Percentiles rank a stretch among this genome's conserved stretches.
Evolutionary conservation across 2,113 vertebrate genomes (phyloP).

Genomic region (Gadus chalcogrammus): DNA sequence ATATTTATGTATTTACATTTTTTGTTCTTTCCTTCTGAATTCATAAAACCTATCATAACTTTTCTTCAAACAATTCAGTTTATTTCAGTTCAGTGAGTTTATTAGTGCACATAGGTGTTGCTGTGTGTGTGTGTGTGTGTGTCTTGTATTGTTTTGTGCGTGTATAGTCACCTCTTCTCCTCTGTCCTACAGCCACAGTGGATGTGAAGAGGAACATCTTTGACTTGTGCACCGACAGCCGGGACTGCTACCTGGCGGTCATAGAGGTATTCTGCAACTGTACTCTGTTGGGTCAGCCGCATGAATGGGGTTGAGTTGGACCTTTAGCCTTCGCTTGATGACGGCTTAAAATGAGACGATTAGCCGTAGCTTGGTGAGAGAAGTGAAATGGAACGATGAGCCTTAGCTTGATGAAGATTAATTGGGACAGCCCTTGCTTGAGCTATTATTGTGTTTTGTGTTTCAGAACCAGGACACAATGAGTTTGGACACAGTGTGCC

Average conservation of each 20-base stretch:
- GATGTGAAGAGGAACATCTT: constrained; percentile 97
- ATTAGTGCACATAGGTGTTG: background rate
- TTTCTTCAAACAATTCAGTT: too few relatives aligned
- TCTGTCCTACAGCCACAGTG: constrained; percentile 81
- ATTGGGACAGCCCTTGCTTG: too few relatives aligned
- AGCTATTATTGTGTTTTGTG: background rate
- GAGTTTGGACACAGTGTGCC: constrained; percentile 93
- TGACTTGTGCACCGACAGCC: constrained; percentile 93
- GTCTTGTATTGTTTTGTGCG: background rate
- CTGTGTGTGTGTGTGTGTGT: background rate
- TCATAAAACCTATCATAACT: too few relatives aligned
- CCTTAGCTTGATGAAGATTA: background rate
- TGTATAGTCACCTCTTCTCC: background rate
- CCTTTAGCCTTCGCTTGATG: too few relatives aligned
- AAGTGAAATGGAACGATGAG: too few relatives aligned
- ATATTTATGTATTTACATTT: too few relatives aligned
- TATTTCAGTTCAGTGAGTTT: background rate
- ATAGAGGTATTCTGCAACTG: constrained; percentile 82
- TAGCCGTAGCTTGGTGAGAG: too few relatives aligned
- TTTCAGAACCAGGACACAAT: constrained; percentile 89
- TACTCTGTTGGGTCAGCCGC: too few relatives aligned
- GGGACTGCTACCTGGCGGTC: constrained; percentile 94
- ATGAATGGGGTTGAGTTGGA: too few relatives aligned
- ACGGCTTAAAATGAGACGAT: too few relatives aligned
- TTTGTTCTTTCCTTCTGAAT: too few relatives aligned